Conservation (phyloP, 1,140 invertebrate genomes). For the Drosophila setifemur region DNA sequence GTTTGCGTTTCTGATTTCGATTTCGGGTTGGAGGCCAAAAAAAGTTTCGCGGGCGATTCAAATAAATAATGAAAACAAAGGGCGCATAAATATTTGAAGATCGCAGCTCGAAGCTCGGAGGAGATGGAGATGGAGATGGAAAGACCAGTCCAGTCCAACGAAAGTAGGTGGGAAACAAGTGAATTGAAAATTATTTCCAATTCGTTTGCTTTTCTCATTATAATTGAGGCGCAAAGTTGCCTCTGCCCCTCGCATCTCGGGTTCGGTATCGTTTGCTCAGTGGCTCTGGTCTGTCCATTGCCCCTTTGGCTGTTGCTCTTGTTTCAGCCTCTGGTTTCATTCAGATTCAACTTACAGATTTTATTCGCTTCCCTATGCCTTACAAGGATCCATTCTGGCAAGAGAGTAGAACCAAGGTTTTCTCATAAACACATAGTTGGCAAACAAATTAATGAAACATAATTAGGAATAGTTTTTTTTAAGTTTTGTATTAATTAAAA, state of each 20-base stretch:
- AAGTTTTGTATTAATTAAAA: not conserved
- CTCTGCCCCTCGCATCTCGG: constrained; percentile 19
- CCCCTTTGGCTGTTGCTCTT: not conserved
- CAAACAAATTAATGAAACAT: not conserved
- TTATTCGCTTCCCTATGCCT: constrained; percentile 20
- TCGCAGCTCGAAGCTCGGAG: constrained; percentile 48
- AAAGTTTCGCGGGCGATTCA: constrained; percentile 7
- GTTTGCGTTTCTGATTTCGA: constrained; percentile 25
- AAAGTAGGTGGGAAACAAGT: constrained; percentile 80
- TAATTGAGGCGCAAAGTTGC: constrained; percentile 67
- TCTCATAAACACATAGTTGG: not conserved
- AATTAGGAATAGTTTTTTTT: not conserved
- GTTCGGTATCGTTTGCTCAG: constrained; percentile 10
- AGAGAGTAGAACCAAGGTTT: not conserved
- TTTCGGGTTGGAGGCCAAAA: constrained; percentile 21
- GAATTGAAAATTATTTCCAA: constrained; percentile 82
- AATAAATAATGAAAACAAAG: constrained; percentile 71
- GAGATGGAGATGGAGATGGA: too few species aligned
- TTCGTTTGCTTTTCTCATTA: constrained; percentile 82
- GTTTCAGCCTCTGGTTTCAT: constrained; percentile 4
- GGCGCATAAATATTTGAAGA: constrained; percentile 63
- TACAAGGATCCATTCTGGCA: not conserved
- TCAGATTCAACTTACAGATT: constrained; percentile 67
- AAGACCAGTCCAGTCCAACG: constrained; percentile 33
- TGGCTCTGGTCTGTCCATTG: not conserved